Evolutionary conservation across 2,888 invertebrate genomes (phyloP).

Genomic region (Eupithecia subumbrata): DNA sequence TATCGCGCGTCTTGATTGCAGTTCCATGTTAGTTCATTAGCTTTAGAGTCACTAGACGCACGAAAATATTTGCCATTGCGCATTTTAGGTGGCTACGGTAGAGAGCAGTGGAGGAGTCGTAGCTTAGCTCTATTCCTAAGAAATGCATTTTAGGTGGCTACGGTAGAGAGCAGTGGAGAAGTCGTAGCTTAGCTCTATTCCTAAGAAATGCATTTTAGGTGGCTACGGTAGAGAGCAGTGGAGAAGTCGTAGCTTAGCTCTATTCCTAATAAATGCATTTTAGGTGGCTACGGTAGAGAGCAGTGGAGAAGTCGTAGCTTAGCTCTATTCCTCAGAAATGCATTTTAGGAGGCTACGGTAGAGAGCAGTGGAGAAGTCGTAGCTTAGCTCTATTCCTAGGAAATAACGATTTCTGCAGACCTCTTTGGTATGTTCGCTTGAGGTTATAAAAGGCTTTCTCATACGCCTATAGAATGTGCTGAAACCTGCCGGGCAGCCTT

Average conservation of each 20-base stretch:
- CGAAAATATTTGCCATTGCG: too few species aligned
- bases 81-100: background rate
- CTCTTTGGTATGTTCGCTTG: slow-evolving; percentile 3
- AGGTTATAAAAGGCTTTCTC: slow-evolving; percentile 37
- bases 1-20: too few species aligned
- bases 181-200: background rate
- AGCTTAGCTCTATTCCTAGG: background rate
- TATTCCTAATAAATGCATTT: too few species aligned
- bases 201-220: too few species aligned
- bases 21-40: too few species aligned
- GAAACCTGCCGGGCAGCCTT: slow-evolving; percentile 70
- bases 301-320: background rate
- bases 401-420: background rate
- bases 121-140: background rate
- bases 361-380: background rate
- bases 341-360: background rate
- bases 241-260: background rate
- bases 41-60: too few species aligned
- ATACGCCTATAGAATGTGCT: slow-evolving; percentile 45
- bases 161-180: background rate
- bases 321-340: background rate
- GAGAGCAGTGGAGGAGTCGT: background rate
- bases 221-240: too few species aligned
- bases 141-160: too few species aligned
- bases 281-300: too few species aligned